Evolutionary conservation across 2,113 vertebrate genomes (phyloP).

Genomic region (Gnathonemus echidnorhynchus): DNA sequence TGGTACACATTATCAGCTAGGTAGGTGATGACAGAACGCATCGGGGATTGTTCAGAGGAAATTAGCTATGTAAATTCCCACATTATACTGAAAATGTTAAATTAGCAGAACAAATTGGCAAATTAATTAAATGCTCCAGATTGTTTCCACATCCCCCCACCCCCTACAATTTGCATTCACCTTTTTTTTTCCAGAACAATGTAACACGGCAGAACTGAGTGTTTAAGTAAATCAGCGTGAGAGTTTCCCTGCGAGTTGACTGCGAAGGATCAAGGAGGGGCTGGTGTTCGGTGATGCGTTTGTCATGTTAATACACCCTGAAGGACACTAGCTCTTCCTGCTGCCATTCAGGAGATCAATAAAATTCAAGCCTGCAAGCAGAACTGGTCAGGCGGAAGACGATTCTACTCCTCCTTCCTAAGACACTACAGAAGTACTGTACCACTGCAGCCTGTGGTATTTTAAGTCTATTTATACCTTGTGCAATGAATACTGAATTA

Average conservation of each 20-base stretch:
- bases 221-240: neutral
- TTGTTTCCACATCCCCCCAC: neutral
- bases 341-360: slow-evolving; percentile 4
- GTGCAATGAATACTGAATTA: slow-evolving; percentile 1
- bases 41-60: neutral
- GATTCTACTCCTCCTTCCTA: neutral
- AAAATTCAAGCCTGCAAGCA: neutral
- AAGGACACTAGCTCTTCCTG: neutral
- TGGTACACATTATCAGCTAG: neutral
- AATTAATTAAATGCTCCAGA: neutral
- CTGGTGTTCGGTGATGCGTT: neutral
- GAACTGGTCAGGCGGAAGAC: neutral
- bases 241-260: neutral
- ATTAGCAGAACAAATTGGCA: neutral
- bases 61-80: slow-evolving; percentile 3
- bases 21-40: neutral
- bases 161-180: neutral
- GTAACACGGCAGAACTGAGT: neutral
- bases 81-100: slow-evolving; percentile 1
- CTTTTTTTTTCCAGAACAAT: neutral
- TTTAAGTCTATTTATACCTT: slow-evolving; percentile 5
- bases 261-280: neutral
- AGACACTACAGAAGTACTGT: neutral
- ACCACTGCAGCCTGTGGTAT: neutral
- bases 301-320: neutral